A percentile compares a stretch with the other conserved stretches of the same genome.
These are phyloP conservation scores for Hestina assimilis DNA, from an alignment of 1,140 invertebrate species.

Conservation along the genomic window DNA sequence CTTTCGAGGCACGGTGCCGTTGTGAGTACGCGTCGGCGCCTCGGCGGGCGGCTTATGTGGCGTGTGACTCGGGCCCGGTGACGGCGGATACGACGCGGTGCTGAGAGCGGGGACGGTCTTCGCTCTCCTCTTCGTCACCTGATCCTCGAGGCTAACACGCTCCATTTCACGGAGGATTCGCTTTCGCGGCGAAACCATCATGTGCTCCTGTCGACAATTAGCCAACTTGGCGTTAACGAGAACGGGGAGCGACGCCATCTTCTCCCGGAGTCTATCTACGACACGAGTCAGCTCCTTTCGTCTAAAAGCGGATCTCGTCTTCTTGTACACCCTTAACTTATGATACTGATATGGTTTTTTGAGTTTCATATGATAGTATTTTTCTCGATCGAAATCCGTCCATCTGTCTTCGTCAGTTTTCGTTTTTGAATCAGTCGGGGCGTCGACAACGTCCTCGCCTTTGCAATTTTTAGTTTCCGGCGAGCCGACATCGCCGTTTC, in stretches of 20 bases:
- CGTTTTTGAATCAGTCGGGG: conserved; percentile 39
- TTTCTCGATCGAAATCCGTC: conserved; percentile 64
- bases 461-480: conserved; percentile 34
- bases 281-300: conserved; percentile 63
- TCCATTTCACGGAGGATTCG: conserved; percentile 86
- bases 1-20: conserved; percentile 46
- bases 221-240: conserved; percentile 69
- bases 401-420: conserved; percentile 50
- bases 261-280: conserved; percentile 75
- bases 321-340: conserved; percentile 74
- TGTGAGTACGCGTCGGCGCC: conserved; percentile 36
- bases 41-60: conserved; percentile 30
- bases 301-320: conserved; percentile 55
- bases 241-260: conserved; percentile 60
- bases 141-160: conserved; percentile 84
- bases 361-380: conserved; percentile 72
- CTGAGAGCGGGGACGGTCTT: conserved; percentile 69
- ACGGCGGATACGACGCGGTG: conserved; percentile 62
- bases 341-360: conserved; percentile 76
- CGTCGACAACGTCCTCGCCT: conserved; percentile 62
- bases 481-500: conserved; percentile 53
- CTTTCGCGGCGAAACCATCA: conserved; percentile 84
- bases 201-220: conserved; percentile 69
- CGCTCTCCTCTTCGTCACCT: conserved; percentile 68
- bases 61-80: conserved; percentile 59